Percentiles rank a stretch among this genome's conserved stretches.
Evolutionary conservation across 1,140 invertebrate species (phyloP).

Genomic region (Drosophila chauvacae): DNA sequence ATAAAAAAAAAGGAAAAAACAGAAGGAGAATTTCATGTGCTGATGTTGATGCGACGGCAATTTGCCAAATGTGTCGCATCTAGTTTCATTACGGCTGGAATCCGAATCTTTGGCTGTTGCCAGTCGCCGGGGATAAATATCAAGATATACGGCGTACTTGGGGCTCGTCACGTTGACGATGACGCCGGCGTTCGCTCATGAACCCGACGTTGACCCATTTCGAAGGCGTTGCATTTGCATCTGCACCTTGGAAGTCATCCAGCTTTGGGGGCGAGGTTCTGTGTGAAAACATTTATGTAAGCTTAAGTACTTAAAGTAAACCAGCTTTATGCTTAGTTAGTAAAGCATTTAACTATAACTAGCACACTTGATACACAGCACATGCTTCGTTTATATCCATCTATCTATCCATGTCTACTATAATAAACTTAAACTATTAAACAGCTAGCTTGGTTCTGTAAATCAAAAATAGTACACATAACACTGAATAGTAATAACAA

Average conservation of each 20-base stretch:
- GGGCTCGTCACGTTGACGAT: slow-evolving; percentile 30
- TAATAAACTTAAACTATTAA: background rate
- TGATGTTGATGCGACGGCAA: slow-evolving; percentile 53
- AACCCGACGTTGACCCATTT: slow-evolving; percentile 64
- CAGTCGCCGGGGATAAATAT: slow-evolving; percentile 11
- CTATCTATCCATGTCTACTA: background rate
- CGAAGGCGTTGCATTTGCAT: slow-evolving; percentile 61
- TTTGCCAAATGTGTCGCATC: slow-evolving; percentile 79
- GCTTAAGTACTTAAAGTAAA: background rate
- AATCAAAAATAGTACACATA: background rate
- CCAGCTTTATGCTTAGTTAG: background rate
- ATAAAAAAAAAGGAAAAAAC: slow-evolving; percentile 7
- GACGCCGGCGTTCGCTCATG: slow-evolving; percentile 44
- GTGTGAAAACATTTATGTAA: slow-evolving; percentile 7
- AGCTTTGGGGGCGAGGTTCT: slow-evolving; percentile 4
- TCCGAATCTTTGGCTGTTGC: slow-evolving; percentile 25
- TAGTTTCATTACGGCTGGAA: slow-evolving; percentile 52
- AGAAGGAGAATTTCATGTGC: slow-evolving; percentile 28
- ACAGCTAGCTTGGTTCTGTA: background rate
- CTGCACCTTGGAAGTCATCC: slow-evolving; percentile 50
- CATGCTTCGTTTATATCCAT: background rate
- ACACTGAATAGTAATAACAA: background rate
- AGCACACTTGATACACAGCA: background rate
- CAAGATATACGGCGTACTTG: slow-evolving; percentile 34
- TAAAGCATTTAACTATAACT: background rate